Evolutionary conservation across 2,888 invertebrate genomes (phyloP).

Genomic region (Hydrotaea cyrtoneurina): DNA sequence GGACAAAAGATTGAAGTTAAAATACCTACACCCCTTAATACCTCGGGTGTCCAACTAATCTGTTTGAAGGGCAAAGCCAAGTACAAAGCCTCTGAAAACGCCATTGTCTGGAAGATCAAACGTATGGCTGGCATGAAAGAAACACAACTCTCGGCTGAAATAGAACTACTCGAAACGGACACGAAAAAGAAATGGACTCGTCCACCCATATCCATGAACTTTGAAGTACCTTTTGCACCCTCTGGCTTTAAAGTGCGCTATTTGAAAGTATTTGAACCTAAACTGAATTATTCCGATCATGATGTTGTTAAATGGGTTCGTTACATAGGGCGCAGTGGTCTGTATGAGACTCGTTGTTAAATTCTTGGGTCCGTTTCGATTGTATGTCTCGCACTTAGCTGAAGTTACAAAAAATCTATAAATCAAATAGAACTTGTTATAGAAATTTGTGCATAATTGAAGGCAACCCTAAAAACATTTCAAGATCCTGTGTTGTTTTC

Average conservation of each 20-base stretch:
- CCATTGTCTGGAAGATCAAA: conserved; percentile 97
- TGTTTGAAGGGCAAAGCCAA: conserved; percentile 99
- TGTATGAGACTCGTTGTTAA: conserved; percentile 99
- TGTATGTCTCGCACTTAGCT: background rate
- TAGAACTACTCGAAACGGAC: conserved; percentile 98
- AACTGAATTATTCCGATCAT: conserved; percentile 99
- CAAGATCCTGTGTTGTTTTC: conserved; percentile 29
- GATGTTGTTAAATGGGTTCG: conserved; percentile 99
- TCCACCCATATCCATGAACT: conserved; percentile 99
- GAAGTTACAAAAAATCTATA: background rate
- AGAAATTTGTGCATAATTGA: conserved; percentile 15
- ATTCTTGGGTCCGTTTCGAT: conserved; percentile 3
- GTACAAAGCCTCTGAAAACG: conserved; percentile 99
- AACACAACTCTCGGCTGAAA: conserved; percentile 99
- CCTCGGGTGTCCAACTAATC: conserved; percentile 98
- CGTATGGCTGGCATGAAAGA: conserved; percentile 99
- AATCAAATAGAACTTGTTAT: background rate
- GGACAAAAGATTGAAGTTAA: conserved; percentile 99
- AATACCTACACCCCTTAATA: conserved; percentile 99
- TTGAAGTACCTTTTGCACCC: conserved; percentile 99
- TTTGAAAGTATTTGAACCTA: conserved; percentile 99
- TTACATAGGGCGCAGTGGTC: conserved; percentile 99
- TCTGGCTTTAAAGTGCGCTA: conserved; percentile 99
- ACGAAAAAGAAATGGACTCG: conserved; percentile 99
- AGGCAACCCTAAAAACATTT: conserved; percentile 19